Conservation (phyloP, 2,888 invertebrate genomes). For the Helleia helle region DNA sequence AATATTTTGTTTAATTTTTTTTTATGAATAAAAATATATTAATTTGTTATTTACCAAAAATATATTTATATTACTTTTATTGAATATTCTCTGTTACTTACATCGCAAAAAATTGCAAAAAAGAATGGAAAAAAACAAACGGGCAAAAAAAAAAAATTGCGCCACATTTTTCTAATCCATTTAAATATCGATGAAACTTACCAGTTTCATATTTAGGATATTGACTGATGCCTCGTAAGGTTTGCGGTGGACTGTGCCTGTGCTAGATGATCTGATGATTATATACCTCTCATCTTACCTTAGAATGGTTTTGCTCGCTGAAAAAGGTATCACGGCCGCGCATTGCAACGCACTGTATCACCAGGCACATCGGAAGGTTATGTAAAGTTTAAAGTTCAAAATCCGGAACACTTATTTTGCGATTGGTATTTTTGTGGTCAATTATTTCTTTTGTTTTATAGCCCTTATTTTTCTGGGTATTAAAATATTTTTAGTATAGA, state of each 20-base stretch:
- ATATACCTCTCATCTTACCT: conserved; percentile 45
- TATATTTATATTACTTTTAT: no score
- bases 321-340: conserved; percentile 60
- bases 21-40: no score
- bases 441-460: not conserved
- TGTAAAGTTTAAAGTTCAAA: conserved; percentile 7
- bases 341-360: conserved; percentile 24
- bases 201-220: conserved; percentile 54
- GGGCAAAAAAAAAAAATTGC: no score
- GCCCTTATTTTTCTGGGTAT: not conserved
- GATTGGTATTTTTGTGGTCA: no score
- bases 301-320: conserved; percentile 36
- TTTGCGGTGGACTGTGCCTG: conserved; percentile 52
- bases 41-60: no score
- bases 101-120: no score
- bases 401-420: conserved; percentile 4
- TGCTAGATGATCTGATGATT: conserved; percentile 36
- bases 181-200: conserved; percentile 32
- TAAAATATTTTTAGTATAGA: not conserved
- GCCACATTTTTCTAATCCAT: not conserved
- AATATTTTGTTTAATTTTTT: no score
- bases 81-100: no score
- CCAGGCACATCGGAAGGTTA: conserved; percentile 14
- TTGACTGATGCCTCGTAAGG: conserved; percentile 35
- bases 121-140: no score